Evolutionary conservation across 2,113 vertebrate genomes (phyloP), one percentile per base, ranked within the genome.

Genomic region (Carassius gibelio): DNA sequence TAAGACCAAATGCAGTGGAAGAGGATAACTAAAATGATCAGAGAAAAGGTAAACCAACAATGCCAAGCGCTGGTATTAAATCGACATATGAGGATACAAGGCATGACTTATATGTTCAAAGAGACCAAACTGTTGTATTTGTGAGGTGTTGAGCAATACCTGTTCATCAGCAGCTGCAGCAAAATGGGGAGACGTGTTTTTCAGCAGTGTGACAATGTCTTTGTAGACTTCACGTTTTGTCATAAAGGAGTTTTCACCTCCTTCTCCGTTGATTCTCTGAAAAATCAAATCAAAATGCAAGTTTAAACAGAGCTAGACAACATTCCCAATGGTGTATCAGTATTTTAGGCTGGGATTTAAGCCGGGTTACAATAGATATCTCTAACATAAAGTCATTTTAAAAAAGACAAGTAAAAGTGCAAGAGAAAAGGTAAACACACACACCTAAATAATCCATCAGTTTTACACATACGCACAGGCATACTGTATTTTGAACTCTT

Each of bases 141-240:
- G 1, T 45, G 59, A 64, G 34, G 36, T 45, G n/a, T 81, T 68
- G 45, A 69, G 17, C n/a, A 21, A 52, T 80, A 97, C 96, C 95
- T 96, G 95, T 83, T 95, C 94, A 84, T 90, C 90, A 87, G 96
- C 92, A 90, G 95, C 95, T 91, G 95, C 90, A 45, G 93, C 93
- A 94, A 99, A 99, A 87, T 85, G 89, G 81, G 92, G 87, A 76
- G 96, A 98, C 89, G 80, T 94, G 86, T 92, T 94, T 91, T 92
- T 96, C 90, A 98, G 94, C 88, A 97, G 93, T 13, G 95, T 92
- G 52, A 95, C 88, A 85, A 98, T 93, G 90, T 98, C 96, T 94
- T 94, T 92, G 90, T 94, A 97, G 45, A 94, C 74, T 17, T 95
- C 94, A 85, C 96, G 92, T 85, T 91, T 94, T 91, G 91, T 94